phyloP scores from a whole-genome alignment of 2,888 invertebrate species.

The Tiliacea aurago region DNA sequence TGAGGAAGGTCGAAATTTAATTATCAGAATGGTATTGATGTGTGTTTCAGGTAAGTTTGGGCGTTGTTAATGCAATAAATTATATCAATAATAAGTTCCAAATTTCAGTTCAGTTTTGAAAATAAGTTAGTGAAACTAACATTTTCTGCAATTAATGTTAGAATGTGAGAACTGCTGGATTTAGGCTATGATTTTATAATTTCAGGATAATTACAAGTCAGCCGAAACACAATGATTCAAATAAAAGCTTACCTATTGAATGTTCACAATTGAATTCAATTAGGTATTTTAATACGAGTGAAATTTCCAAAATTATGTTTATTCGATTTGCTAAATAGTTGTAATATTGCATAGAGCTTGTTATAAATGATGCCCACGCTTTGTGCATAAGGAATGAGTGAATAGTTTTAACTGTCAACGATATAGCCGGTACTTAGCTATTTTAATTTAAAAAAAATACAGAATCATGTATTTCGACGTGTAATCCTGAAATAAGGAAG shows the following conservation, averaged over 20 bases:
- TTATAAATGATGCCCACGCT: conserved; percentile 7
- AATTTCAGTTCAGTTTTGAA: not conserved
- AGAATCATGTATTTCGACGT: not conserved
- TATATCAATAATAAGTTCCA: not conserved
- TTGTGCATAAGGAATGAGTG: conserved; percentile 17
- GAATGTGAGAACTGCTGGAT: not conserved
- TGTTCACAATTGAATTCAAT: conserved; percentile 9
- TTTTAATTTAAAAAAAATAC: conserved; percentile 16
- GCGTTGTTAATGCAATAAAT: conserved; percentile 6
- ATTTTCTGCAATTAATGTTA: not conserved
- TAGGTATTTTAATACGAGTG: conserved; percentile 7
- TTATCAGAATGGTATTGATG: conserved; percentile 15
- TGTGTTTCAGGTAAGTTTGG: conserved; percentile 9
- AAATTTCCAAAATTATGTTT: conserved; percentile 3
- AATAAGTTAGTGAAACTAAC: not conserved
- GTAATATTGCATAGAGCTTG: conserved; percentile 1
- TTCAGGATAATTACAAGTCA: conserved; percentile 3
- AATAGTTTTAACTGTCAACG: not conserved
- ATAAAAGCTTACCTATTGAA: conserved; percentile 4
- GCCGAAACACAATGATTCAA: not conserved
- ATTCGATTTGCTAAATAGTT: conserved; percentile 13
- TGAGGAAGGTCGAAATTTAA: conserved; percentile 47
- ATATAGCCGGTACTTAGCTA: not conserved
- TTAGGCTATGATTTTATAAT: conserved; percentile 21
- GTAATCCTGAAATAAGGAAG: not conserved